phyloP scores from a whole-genome alignment of 2,113 vertebrate species.

The human region DNA sequence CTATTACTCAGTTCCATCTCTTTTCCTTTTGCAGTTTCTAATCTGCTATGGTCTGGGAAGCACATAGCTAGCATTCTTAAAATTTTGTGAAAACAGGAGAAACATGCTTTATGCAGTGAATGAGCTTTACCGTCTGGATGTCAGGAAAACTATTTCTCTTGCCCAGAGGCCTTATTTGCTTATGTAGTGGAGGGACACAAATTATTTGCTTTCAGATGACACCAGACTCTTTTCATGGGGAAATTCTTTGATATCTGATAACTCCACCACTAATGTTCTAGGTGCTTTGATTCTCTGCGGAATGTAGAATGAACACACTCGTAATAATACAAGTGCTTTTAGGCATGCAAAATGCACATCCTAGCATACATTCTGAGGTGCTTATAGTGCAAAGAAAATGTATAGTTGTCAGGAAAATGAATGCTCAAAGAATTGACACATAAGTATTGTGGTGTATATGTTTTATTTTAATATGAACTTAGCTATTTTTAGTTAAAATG shows the following conservation, averaged over 20 bases:
- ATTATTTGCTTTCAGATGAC: conserved; percentile 50
- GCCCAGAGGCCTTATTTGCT: conserved; percentile 40
- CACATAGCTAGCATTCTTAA: conserved; percentile 70
- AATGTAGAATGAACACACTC: background rate
- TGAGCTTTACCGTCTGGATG: conserved; percentile 13
- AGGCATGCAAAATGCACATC: background rate
- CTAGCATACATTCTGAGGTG: background rate
- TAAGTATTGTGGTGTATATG: conserved; percentile 22
- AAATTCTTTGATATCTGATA: conserved; percentile 34
- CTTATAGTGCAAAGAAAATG: background rate
- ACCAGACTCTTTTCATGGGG: background rate
- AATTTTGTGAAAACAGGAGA: conserved; percentile 64
- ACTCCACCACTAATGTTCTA: background rate
- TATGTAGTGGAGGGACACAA: conserved; percentile 40
- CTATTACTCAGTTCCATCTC: background rate
- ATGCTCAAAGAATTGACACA: background rate
- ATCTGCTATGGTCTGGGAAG: conserved; percentile 50
- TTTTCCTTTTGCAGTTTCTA: conserved; percentile 25
- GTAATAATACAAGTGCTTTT: background rate
- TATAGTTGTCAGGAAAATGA: background rate
- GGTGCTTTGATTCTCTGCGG: conserved; percentile 3
- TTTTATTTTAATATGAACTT: conserved; percentile 31
- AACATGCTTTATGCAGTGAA: conserved; percentile 46
- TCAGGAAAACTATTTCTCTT: conserved; percentile 56
- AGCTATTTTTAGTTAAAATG: conserved; percentile 50